These are phyloP conservation scores for Euura lappo DNA, from an alignment of 1,140 invertebrate genomes.

Conservation along the genomic window DNA sequence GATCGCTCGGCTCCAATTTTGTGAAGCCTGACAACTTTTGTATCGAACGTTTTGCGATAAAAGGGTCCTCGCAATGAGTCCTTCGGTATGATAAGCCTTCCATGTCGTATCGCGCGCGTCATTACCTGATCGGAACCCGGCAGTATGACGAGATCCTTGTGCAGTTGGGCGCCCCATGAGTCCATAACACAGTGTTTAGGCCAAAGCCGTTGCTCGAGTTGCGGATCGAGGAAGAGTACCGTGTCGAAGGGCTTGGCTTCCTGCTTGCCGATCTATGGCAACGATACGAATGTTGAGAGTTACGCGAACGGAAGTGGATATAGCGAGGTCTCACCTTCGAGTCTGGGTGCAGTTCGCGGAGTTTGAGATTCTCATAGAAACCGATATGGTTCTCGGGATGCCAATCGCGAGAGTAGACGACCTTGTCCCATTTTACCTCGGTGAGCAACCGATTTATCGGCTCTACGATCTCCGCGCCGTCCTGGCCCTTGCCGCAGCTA, in stretches of 20 bases:
- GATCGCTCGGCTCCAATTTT: too few relatives aligned
- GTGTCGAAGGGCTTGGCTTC: conserved; percentile 72
- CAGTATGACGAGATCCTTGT: conserved; percentile 71
- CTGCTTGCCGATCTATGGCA: conserved; percentile 56
- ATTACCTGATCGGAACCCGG: conserved; percentile 42
- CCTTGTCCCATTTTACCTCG: conserved; percentile 68
- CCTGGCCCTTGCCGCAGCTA: conserved; percentile 70
- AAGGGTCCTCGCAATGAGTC: too few relatives aligned
- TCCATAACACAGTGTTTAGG: conserved; percentile 80
- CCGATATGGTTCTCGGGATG: conserved; percentile 83
- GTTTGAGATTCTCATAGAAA: conserved; percentile 74
- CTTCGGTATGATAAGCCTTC: too few relatives aligned
- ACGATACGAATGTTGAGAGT: not conserved
- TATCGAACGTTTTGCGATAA: too few relatives aligned
- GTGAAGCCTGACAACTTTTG: too few relatives aligned
- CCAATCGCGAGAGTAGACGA: conserved; percentile 83
- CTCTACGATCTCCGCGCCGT: conserved; percentile 68
- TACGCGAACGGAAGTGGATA: not conserved
- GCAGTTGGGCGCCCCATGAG: conserved; percentile 76
- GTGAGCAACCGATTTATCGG: conserved; percentile 76
- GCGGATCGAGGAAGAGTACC: conserved; percentile 71
- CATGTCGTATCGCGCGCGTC: too few relatives aligned
- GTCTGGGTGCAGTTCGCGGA: conserved; percentile 59
- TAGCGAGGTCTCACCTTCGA: conserved; percentile 38
- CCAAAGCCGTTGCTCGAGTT: conserved; percentile 72